phyloP scores from a whole-genome alignment of 1,140 invertebrate genomes.

The Calosoma granatense region DNA sequence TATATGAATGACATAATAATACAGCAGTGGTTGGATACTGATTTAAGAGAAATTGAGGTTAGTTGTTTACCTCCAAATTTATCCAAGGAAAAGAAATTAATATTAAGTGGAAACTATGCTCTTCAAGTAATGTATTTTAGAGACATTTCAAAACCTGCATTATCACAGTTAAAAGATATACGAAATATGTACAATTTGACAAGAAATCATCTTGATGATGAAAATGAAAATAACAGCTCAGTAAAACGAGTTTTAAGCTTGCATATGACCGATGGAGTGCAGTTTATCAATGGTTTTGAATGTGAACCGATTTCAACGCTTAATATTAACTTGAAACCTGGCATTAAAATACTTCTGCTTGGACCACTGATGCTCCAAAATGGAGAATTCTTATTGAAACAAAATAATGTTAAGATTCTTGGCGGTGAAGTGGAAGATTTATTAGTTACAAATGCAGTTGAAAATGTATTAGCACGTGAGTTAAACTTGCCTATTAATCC shows the following conservation, averaged over 20 bases:
- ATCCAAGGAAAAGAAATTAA: slow-evolving; percentile 29
- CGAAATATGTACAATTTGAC: slow-evolving; percentile 44
- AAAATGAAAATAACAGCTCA: slow-evolving; percentile 33
- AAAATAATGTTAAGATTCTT: slow-evolving; percentile 49
- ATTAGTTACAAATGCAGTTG: slow-evolving; percentile 44
- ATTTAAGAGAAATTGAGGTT: slow-evolving; percentile 46
- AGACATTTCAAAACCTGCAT: slow-evolving; percentile 43
- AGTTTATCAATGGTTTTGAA: slow-evolving; percentile 61
- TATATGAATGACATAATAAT: slow-evolving; percentile 23
- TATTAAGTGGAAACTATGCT: slow-evolving; percentile 42
- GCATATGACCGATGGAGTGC: slow-evolving; percentile 64
- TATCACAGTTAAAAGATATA: slow-evolving; percentile 52
- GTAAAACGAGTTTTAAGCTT: slow-evolving; percentile 58
- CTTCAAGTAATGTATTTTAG: slow-evolving; percentile 39
- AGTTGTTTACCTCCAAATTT: slow-evolving; percentile 44
- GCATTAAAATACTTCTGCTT: slow-evolving; percentile 49
- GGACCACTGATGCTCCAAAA: slow-evolving; percentile 59
- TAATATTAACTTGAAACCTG: slow-evolving; percentile 48
- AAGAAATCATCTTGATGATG: slow-evolving; percentile 37
- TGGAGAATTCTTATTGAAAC: slow-evolving; percentile 58
- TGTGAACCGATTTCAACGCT: slow-evolving; percentile 53
- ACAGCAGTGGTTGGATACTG: slow-evolving; percentile 49
- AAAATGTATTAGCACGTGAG: slow-evolving; percentile 48
- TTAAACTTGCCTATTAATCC: slow-evolving; percentile 41
- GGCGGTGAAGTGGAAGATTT: slow-evolving; percentile 66